Base-by-base conservation (phyloP, 1,140 invertebrate genomes). In the Hesperophylax magnus region DNA sequence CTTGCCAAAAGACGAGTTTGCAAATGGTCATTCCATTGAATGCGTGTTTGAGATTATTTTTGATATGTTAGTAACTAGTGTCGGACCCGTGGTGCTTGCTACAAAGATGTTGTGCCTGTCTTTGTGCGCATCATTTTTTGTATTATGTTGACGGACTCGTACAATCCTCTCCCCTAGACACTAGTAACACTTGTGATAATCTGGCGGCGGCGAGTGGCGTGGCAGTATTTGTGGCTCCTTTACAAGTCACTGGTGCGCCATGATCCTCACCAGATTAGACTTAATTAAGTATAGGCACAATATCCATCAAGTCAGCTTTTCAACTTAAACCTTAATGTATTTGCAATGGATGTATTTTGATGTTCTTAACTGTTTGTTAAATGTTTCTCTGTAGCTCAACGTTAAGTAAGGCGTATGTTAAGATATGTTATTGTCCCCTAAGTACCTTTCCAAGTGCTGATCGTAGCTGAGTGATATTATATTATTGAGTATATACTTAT, bases 291-390 rank as follows among this genome's bases (percentile, higher is more conserved):
- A 60, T 80, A 84, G 87, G 88, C 87, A 88, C 87, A 88, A 89
- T 89, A 91, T 89, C 89, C 88, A 90, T 91, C 89, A 91, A 85
- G 89, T 91, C 89, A 89, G 89, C 89, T 90, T 85, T 79, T 79
- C 67, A 81, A 80, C 77, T 52, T 77, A 76, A 31, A 81, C 75
- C 53, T 79, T 31, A 69, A 82, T 79, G 79, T 80, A 84, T 77
- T 78, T 75, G 74, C 54, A 77, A 77, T 80, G 24, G 39, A 77
- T 84, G 82, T 84, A 79, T 79, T 78, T 84, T 74, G 80, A 78
- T 84, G 82, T 83, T 81, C 31, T 77, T 83, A 79, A 72, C 63
- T 81, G 86, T 88, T 85, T 81, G 86, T 88, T 85, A 53, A 76
- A 80, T 85, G 80, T 84, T 77, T 84, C 86, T 88, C 86, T 85